Conservation (phyloP, 2,888 invertebrate genomes). For the Leucophenga montana region DNA sequence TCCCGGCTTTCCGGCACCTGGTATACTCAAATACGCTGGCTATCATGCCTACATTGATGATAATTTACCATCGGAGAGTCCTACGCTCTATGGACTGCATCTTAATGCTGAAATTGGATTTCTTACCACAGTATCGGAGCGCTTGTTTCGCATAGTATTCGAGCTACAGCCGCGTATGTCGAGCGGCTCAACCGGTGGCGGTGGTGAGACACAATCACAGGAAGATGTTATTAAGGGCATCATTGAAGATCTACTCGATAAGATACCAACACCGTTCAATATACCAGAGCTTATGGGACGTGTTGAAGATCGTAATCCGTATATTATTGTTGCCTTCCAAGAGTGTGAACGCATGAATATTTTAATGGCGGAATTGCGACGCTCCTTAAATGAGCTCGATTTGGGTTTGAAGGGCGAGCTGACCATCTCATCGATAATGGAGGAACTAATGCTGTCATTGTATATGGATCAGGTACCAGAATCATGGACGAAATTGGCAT, state of each 20-base stretch:
- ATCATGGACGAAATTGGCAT: constrained; percentile 88
- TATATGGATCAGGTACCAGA: constrained; percentile 92
- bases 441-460: constrained; percentile 86
- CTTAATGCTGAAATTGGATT: constrained; percentile 97
- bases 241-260: constrained; percentile 90
- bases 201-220: constrained; percentile 78
- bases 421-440: constrained; percentile 95
- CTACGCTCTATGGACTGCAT: constrained; percentile 92
- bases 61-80: constrained; percentile 88
- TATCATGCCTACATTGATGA: constrained; percentile 94
- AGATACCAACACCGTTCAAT: constrained; percentile 91
- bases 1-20: constrained; percentile 88
- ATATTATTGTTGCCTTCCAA: constrained; percentile 91
- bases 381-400: constrained; percentile 88
- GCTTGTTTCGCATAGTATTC: constrained; percentile 86
- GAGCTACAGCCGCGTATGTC: constrained; percentile 92
- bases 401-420: constrained; percentile 94
- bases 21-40: constrained; percentile 88
- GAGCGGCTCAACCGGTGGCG: constrained; percentile 79
- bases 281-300: constrained; percentile 88
- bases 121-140: constrained; percentile 88
- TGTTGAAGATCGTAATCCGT: constrained; percentile 92
- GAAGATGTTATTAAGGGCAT: constrained; percentile 82
- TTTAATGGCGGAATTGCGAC: constrained; percentile 85
- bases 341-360: constrained; percentile 96